These are phyloP conservation scores for Panagrolaimus sp. DNA, from an alignment of 1,140 invertebrate genomes.

Conservation along the genomic window DNA sequence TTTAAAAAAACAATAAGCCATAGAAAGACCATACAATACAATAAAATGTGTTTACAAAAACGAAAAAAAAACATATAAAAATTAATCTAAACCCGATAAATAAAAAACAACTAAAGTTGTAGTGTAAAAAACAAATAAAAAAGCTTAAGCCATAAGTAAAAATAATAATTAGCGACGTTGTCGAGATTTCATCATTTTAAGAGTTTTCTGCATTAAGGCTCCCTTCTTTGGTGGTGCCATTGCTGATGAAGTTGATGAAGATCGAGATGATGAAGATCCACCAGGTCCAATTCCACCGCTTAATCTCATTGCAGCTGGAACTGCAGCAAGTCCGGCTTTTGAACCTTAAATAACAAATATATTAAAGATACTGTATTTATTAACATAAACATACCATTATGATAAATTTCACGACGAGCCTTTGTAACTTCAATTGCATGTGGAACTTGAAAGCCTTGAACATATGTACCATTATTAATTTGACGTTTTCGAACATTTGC, in stretches of 20 bases:
- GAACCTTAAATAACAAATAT: not conserved
- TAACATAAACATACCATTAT: not conserved
- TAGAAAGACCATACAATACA: too few species aligned
- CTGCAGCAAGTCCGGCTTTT: not conserved
- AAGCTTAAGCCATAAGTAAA: too few species aligned
- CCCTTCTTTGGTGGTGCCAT: not conserved
- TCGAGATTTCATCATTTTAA: slow-evolving; percentile 7
- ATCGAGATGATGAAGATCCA: not conserved
- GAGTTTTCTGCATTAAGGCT: not conserved
- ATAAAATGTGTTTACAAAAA: too few species aligned
- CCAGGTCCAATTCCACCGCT: not conserved
- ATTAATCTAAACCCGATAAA: too few species aligned
- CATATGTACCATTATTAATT: not conserved
- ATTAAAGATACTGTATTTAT: not conserved
- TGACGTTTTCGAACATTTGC: not conserved
- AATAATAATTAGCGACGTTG: not conserved
- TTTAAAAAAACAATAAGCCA: too few species aligned
- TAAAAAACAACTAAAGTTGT: too few species aligned
- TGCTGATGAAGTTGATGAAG: not conserved
- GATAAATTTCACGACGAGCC: not conserved
- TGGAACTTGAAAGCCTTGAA: not conserved
- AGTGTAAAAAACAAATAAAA: too few species aligned
- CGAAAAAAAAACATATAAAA: too few species aligned
- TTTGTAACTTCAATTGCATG: not conserved
- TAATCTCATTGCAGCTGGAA: not conserved